Evolutionary conservation across 1,140 invertebrate species (phyloP), one percentile per base, ranked within the genome.

Genomic region (Micrasema longulum): DNA sequence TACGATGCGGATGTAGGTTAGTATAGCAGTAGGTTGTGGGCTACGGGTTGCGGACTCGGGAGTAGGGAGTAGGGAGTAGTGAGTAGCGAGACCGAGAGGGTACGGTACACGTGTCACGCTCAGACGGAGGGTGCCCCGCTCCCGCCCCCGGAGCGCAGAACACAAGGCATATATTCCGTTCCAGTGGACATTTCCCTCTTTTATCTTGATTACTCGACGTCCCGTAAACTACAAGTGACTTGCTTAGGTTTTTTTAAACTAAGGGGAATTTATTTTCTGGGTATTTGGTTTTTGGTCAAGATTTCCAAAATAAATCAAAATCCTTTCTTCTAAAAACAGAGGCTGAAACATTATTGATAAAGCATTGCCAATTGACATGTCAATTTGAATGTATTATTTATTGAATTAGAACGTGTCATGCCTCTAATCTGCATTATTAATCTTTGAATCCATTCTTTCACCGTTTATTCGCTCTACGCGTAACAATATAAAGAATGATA

Each of bases 131-230:
- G 52, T 55, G 35, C 22, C 23, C 1, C n/a, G n/a, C n/a, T n/a
- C n/a, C n/a, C n/a, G 45, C 12, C 3, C n/a, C 45, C 26, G 26
- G 23, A 26, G 52, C 16, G 52, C 2, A 22, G 23, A 26, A 16
- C 14, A 16, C 16, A 16, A 47, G 43, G 35, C 35, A 16, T 10
- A 14, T 16, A 22, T 43, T 60, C 55, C 55, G 22, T 60, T 38
- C 55, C 55, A 60, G 55, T 60, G 55, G 55, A 38, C 50, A 53
- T 53, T 31, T 53, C 12, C 18, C 50, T 23, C 50, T 53, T 26
- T 16, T n/a, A 16, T n/a, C 2, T 11, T 45, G 41, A 16, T 16
- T 16, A 45, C 41, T 45, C 41, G 14, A 45, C 14, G 41, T 45
- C 3, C 11, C 41, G 41, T 45, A 52, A 52, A 52, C 48, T 31